A percentile compares a stretch with the other conserved stretches of the same genome.
phyloP scores from a whole-genome alignment of 1,140 invertebrate species.

The Anastrepha ludens region DNA sequence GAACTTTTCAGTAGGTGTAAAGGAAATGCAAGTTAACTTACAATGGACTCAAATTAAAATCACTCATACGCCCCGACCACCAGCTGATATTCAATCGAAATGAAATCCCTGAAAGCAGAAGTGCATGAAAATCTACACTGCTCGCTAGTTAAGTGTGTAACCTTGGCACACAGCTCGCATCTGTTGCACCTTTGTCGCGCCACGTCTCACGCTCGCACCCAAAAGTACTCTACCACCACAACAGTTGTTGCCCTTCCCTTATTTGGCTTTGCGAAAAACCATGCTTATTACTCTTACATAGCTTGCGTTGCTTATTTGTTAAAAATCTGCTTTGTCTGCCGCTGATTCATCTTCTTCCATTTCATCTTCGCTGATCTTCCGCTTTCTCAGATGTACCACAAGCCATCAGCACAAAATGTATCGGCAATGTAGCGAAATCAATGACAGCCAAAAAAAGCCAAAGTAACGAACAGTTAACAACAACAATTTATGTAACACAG shows the following conservation, averaged over 20 bases:
- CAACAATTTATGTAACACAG: not conserved
- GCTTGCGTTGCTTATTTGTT: no score
- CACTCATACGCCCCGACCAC: slow-evolving; percentile 15
- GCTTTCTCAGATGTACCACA: not conserved
- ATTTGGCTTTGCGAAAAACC: no score
- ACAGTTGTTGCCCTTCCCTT: no score
- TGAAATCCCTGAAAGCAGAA: not conserved
- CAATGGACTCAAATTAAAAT: slow-evolving; percentile 34
- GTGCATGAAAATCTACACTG: not conserved
- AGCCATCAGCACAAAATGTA: not conserved
- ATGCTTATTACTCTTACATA: no score
- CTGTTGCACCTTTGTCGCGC: not conserved
- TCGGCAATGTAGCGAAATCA: not conserved
- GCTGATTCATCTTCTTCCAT: not conserved
- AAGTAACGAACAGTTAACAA: not conserved
- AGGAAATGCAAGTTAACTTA: not conserved
- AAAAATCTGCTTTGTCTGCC: no score
- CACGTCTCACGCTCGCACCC: not conserved
- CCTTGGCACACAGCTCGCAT: not conserved
- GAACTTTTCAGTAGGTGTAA: slow-evolving; percentile 10
- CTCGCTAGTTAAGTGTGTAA: not conserved
- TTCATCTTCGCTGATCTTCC: not conserved
- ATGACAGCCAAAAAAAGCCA: not conserved
- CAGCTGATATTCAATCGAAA: not conserved
- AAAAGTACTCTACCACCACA: not conserved